Percentiles rank a stretch among this genome's conserved stretches.
Evolutionary conservation across 2,797 vertebrate species (phyloP).

Genomic region (Notolepis coatsorum): DNA sequence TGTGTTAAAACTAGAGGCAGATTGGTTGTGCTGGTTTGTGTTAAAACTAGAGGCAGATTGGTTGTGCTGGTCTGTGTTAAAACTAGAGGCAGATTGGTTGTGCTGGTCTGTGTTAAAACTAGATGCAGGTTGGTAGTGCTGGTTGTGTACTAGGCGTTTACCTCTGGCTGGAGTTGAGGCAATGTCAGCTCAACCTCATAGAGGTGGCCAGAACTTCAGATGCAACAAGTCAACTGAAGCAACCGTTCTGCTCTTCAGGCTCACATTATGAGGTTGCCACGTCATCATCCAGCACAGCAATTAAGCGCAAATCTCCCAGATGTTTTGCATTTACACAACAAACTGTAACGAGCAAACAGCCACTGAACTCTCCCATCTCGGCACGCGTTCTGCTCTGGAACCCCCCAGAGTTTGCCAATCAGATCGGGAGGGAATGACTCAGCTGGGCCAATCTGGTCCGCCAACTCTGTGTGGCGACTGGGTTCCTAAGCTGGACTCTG

Average conservation of each 20-base stretch:
- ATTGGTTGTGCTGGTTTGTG: too few relatives aligned
- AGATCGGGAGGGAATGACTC: slow-evolving; percentile 41
- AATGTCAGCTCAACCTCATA: background rate
- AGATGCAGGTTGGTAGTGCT: background rate
- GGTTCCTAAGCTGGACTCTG: slow-evolving; percentile 58
- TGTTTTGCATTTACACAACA: slow-evolving; percentile 48
- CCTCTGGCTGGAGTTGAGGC: background rate
- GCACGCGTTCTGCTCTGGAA: slow-evolving; percentile 12
- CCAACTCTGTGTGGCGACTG: slow-evolving; percentile 32
- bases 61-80: too few relatives aligned
- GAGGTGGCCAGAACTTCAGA: slow-evolving; percentile 35
- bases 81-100: background rate
- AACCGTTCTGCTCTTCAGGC: slow-evolving; percentile 27
- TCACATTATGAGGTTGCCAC: slow-evolving; percentile 42
- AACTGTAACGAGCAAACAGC: slow-evolving; percentile 38
- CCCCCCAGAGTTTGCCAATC: slow-evolving; percentile 16
- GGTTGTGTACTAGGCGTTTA: background rate
- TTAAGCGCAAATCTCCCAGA: slow-evolving; percentile 51
- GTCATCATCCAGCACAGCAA: slow-evolving; percentile 36
- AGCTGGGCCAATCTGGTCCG: slow-evolving; percentile 32
- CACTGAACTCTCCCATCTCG: slow-evolving; percentile 28
- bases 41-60: background rate
- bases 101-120: too few relatives aligned
- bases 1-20: too few relatives aligned
- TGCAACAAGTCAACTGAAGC: slow-evolving; percentile 38